Base-by-base conservation (phyloP, 2,797 vertebrate genomes). In the Todus mexicanus region DNA sequence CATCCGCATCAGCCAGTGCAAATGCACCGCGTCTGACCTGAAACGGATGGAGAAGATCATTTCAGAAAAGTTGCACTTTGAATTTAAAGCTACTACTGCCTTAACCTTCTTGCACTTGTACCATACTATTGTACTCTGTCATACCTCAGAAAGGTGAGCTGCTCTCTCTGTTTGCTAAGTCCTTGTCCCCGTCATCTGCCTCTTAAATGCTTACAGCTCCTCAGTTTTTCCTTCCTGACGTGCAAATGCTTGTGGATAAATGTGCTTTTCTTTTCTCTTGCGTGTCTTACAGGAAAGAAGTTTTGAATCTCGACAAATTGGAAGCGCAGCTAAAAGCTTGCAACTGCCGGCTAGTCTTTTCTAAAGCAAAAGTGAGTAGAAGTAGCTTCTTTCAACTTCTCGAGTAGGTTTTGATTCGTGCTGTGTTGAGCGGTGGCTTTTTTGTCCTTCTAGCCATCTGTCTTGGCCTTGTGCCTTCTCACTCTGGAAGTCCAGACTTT, bases 251-350 rank as follows among this genome's bases (percentile, higher is more conserved):
- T 38, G 16, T 40, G 48, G 25, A 76, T 48, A 10, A 3, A 15
- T 20, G 8, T 7, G 12, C 12, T 31, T 1, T 76, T 69, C 33
- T 42, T n/a, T n/a, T n/a, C n/a, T n/a, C 61, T 64, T 43, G 66
- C 31, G 1, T 84, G 27, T 65, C 82, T 72, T 94, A 26, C 95
- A 99, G 99, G 97, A 99, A 99, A 96, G 98, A 99, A 87, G 89
- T 97, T 26, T 94, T 99, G 96, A 99, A 97, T 85, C 98, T 99
- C 15, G 99, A 99, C 93, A 99, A 99, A 97, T 98, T 99, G 93
- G 99, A 99, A 97, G 99, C 98, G 71, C 98, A 99, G 95, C 98
- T 99, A 10, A 99, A 99, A 98, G 99, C 99, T 97, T 99, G 99
- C 87, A 98, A 98, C 95, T 99, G 99, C 95, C 98, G 98, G 69